A percentile compares a stretch with the other conserved stretches of the same genome.
phyloP scores from a whole-genome alignment of 2,888 invertebrate species.

The Meandrusa payeni region DNA sequence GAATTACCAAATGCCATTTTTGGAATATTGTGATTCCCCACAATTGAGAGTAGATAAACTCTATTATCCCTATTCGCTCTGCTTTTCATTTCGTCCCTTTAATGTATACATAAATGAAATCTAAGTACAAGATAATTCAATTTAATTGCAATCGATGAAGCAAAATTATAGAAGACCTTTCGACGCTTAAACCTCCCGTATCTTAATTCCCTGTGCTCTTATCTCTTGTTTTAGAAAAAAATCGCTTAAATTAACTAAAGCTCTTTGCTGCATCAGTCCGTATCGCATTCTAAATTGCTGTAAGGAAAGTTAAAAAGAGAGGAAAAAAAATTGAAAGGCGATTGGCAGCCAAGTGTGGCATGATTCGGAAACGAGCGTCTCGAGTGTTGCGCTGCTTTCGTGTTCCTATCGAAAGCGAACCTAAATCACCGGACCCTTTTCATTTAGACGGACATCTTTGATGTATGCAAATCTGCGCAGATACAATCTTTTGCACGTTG shows the following conservation, averaged over 20 bases:
- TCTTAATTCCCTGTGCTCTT: conserved; percentile 14
- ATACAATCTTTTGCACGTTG: too few species aligned
- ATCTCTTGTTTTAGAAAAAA: conserved; percentile 13
- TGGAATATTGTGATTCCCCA: too few species aligned
- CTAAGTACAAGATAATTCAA: too few species aligned
- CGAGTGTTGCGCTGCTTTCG: conserved; percentile 4
- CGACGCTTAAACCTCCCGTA: conserved; percentile 1
- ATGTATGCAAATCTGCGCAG: conserved; percentile 16
- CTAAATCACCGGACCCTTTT: conserved; percentile 40
- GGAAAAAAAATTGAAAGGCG: conserved; percentile 1
- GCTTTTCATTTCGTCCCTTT: too few species aligned
- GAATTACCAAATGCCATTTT: too few species aligned
- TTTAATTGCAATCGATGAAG: too few species aligned
- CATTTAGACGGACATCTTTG: conserved; percentile 30
- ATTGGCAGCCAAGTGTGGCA: not conserved
- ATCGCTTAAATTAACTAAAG: conserved; percentile 19
- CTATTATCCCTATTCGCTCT: too few species aligned
- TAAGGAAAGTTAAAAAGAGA: conserved; percentile 1
- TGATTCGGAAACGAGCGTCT: conserved; percentile 2
- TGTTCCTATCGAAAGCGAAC: conserved; percentile 9
- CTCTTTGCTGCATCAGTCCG: conserved; percentile 8
- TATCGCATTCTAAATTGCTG: conserved; percentile 6
- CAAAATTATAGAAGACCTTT: too few species aligned
- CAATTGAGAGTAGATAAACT: too few species aligned
- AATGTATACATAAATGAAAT: too few species aligned